Evolutionary conservation across 2,888 invertebrate genomes (phyloP).

Genomic region (Spisula subtruncata): DNA sequence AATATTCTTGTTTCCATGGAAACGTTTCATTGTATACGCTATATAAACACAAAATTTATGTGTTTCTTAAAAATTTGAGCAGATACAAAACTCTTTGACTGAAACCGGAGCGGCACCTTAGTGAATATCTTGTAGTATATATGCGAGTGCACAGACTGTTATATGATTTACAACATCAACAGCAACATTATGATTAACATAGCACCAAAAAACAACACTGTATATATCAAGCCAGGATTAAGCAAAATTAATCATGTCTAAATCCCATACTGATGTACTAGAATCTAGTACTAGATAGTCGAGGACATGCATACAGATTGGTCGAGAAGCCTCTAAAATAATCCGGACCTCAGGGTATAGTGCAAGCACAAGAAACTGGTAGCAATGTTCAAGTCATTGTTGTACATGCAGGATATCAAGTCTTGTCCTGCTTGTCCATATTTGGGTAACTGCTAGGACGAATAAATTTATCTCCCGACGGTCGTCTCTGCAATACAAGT

Average conservation of each 20-base stretch:
- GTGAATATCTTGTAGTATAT: too few species aligned
- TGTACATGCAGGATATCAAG: constrained; percentile 75
- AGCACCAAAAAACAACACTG: constrained; percentile 19
- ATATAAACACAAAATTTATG: too few species aligned
- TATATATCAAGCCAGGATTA: constrained; percentile 23
- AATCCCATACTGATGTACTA: constrained; percentile 10
- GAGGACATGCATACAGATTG: not conserved
- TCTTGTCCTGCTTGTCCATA: constrained; percentile 81
- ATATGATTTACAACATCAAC: constrained; percentile 19
- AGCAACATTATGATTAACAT: constrained; percentile 22
- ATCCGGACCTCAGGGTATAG: not conserved
- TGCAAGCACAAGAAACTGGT: constrained; percentile 38
- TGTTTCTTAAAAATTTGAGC: too few species aligned
- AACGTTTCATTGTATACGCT: too few species aligned
- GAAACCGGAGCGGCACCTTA: too few species aligned
- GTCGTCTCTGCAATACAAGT: constrained; percentile 76
- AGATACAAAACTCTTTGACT: too few species aligned
- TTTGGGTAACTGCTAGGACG: constrained; percentile 84
- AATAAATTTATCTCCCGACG: constrained; percentile 85
- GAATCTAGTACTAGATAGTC: not conserved
- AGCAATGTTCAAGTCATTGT: constrained; percentile 30
- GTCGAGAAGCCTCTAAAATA: not conserved
- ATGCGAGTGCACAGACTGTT: constrained; percentile 3
- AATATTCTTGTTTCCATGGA: too few species aligned
- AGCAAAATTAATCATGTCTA: constrained; percentile 6